Percentiles rank a stretch among this genome's conserved stretches.
These are phyloP conservation scores for Anastrepha obliqua DNA, from an alignment of 1,140 invertebrate genomes.

Conservation along the genomic window DNA sequence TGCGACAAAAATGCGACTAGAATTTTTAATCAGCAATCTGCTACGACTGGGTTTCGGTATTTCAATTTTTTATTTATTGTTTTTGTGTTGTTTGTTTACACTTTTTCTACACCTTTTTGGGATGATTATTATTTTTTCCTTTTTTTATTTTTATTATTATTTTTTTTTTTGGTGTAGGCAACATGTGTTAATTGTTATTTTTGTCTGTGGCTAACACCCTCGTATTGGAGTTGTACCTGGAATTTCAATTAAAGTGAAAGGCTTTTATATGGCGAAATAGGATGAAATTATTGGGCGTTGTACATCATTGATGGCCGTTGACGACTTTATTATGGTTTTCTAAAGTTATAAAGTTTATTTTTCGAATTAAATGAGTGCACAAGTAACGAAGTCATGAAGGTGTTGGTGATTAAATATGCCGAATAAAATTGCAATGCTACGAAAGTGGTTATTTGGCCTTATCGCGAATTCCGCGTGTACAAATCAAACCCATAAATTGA, in stretches of 20 bases:
- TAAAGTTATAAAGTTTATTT: not conserved
- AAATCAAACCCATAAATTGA: no score
- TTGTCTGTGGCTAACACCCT: not conserved
- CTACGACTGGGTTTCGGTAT: not conserved
- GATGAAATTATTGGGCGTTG: conserved; percentile 5
- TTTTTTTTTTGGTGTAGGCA: not conserved
- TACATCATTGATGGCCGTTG: not conserved
- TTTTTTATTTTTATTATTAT: not conserved
- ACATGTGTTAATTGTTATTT: conserved; percentile 1
- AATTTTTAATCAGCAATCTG: conserved; percentile 5
- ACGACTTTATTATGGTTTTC: not conserved
- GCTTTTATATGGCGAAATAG: not conserved
- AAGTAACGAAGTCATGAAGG: no score
- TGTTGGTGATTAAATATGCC: no score
- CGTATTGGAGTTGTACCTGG: not conserved
- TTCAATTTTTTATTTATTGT: not conserved
- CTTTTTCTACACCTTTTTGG: not conserved
- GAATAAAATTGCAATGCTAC: no score
- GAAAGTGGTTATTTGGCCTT: no score
- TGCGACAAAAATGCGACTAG: not conserved
- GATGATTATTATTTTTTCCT: no score
- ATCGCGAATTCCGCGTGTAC: no score
- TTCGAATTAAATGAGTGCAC: no score
- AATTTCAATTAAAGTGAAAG: conserved; percentile 34
- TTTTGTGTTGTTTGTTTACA: not conserved